Percentiles rank a stretch among this genome's conserved stretches.
Conservation (phyloP, 2,888 invertebrate genomes). For the Macrophya alboannulata region DNA sequence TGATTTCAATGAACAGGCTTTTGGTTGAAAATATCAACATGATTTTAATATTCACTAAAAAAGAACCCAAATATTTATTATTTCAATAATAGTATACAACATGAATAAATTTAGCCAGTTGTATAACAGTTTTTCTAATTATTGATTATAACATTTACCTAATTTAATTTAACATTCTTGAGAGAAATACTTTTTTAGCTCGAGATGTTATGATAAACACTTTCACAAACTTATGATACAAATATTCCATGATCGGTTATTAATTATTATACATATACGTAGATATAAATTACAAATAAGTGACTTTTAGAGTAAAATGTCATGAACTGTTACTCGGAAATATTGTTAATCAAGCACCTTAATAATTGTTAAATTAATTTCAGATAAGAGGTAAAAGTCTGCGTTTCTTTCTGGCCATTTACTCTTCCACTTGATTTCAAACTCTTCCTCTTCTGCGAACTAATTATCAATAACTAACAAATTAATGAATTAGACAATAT, state of each 20-base stretch:
- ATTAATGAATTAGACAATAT: constrained; percentile 22
- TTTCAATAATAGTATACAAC: background rate
- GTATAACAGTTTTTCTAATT: background rate
- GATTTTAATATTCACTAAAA: background rate
- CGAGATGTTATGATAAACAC: background rate
- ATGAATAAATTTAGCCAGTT: constrained; percentile 24
- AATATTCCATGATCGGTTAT: constrained; percentile 13
- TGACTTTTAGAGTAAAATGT: background rate
- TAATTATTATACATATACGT: constrained; percentile 15
- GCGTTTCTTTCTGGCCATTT: background rate
- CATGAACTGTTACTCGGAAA: background rate
- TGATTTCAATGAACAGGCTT: constrained; percentile 25
- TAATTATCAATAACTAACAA: background rate
- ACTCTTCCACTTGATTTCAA: background rate
- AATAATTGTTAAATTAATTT: background rate
- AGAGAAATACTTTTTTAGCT: constrained; percentile 16
- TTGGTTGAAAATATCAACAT: background rate
- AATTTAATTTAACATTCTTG: background rate
- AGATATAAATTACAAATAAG: background rate
- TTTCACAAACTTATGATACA: constrained; percentile 19
- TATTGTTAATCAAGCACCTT: constrained; percentile 19
- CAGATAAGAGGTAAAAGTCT: background rate
- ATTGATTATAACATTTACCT: background rate
- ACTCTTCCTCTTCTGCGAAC: background rate
- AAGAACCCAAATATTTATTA: constrained; percentile 42